Evolutionary conservation across 2,113 vertebrate genomes (phyloP).

Genomic region (Eptatretus burgeri): DNA sequence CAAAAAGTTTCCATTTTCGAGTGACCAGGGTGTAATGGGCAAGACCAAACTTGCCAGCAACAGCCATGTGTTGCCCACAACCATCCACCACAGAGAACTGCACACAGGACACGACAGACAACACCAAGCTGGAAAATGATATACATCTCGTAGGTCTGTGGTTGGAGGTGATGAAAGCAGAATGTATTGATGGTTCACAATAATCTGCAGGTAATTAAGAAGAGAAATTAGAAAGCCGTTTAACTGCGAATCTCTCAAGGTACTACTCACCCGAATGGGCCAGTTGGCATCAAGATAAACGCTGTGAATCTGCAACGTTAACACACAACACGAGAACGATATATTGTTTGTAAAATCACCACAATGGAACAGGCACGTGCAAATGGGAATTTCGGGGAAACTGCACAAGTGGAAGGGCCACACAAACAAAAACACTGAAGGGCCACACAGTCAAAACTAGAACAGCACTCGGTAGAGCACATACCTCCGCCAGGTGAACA

Average conservation of each 20-base stretch:
- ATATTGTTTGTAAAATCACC: constrained; percentile 8
- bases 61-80: constrained; percentile 63
- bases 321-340: not conserved
- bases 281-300: constrained; percentile 95
- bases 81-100: constrained; percentile 90
- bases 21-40: constrained; percentile 83
- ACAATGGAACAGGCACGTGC: not conserved
- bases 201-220: too few species aligned
- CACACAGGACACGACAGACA: constrained; percentile 2
- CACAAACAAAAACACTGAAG: not conserved
- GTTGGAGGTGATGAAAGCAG: too few species aligned
- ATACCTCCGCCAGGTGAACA: too few species aligned
- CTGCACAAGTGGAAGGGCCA: not conserved
- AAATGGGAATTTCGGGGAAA: too few species aligned
- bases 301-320: constrained; percentile 46
- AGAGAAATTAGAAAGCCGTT: too few species aligned
- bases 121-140: too few species aligned
- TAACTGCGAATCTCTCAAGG: not conserved
- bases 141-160: too few species aligned
- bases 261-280: constrained; percentile 62
- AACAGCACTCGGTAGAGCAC: too few species aligned
- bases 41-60: constrained; percentile 77
- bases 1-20: constrained; percentile 96
- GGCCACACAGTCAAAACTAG: not conserved
- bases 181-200: too few species aligned